Evolutionary conservation across 2,888 invertebrate genomes (phyloP), one percentile per base, ranked within the genome.

Genomic region (Steinernema hermaphroditum): DNA sequence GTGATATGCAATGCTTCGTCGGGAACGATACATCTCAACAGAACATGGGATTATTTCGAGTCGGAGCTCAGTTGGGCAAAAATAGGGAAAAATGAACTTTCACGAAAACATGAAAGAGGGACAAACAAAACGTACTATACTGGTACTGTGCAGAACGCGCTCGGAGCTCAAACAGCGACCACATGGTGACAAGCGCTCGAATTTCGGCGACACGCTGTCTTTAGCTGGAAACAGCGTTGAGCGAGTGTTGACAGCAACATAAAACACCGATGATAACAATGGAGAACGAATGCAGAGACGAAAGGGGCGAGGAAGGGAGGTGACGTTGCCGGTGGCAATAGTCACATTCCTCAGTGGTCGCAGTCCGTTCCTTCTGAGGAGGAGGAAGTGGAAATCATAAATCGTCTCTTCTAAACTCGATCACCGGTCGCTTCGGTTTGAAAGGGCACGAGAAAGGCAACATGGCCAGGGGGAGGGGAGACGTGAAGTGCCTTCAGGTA

Each of bases 241-340:
- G 8, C 16, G 46, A 41, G 69, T 24, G 69, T 41, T 44, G 69
- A 69, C 44, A 69, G 69, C 69, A 69, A 37, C 44, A 41, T 27
- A 27, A 69, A 69, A 69, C 44, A 69, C 12, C 43, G 24, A 69
- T 69, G 69, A 69, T 69, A 69, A 69, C 69, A 69, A 69, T 41
- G 69, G 46, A 34, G 69, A 16, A 69, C 22, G 29, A 46, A 41
- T 24, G 24, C 16, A 22, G 41, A 37, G 37, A 8, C 8, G 41
- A 14, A 44, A 62, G 29, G 19, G 16, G 46, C 29, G 34, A 49
- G 41, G 46, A 54, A 70, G 22, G 22, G 22, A 62, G 29, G 29
- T 69, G 43, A 43, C 46, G 44, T 69, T 69, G 46, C 27, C 24
- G 43, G 46, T 41, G 43, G 46, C 69, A 14, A 24, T 34, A n/a